Base-by-base conservation (phyloP, 2,113 vertebrate species). In the Haemorhous mexicanus region DNA sequence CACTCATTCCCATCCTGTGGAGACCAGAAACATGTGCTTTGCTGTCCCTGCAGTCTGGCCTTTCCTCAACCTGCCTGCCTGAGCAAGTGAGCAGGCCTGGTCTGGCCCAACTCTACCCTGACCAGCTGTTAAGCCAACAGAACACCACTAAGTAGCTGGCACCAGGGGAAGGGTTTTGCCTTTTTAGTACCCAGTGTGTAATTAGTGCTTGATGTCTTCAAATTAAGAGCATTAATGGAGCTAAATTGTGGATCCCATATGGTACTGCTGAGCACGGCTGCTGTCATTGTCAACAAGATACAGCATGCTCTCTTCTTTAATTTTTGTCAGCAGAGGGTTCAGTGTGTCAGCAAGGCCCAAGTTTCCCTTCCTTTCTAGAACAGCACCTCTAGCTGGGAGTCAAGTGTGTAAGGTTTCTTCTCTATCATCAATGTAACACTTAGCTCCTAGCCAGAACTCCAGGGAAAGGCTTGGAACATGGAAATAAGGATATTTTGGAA, bases 151-250 rank as follows among this genome's bases (percentile, higher is more conserved):
- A 97, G 97, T 97, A 97, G 98, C 97, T 97, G 98, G 98, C 98
- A 97, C 97, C 97, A 92, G 96, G 97, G 95, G 98, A 97, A 97
- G 97, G 97, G 95, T 97, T 97, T 97, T 98, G 96, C 97, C 96
- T 98, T 98, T 98, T 98, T 98, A 98, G 98, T 98, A 97, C 97
- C 98, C 98, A 97, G 98, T 98, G 97, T 98, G 97, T 98, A 98
- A 98, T 98, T 98, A 98, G 98, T 98, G 97, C 98, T 97, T 98
- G 97, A 98, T 98, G 98, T 98, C 98, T 98, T 98, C 98, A 97
- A 98, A 98, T 98, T 98, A 98, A 98, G 98, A 98, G 98, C 98
- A 98, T 98, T 98, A 98, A 98, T 98, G 97, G 98, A 98, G 97
- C 98, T 98, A 98, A 98, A 98, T 97, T 98, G 98, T 96, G 97